Evolutionary conservation across 2,888 invertebrate species (phyloP), one percentile per base, ranked within the genome.

Genomic region (Pollenia angustigena): DNA sequence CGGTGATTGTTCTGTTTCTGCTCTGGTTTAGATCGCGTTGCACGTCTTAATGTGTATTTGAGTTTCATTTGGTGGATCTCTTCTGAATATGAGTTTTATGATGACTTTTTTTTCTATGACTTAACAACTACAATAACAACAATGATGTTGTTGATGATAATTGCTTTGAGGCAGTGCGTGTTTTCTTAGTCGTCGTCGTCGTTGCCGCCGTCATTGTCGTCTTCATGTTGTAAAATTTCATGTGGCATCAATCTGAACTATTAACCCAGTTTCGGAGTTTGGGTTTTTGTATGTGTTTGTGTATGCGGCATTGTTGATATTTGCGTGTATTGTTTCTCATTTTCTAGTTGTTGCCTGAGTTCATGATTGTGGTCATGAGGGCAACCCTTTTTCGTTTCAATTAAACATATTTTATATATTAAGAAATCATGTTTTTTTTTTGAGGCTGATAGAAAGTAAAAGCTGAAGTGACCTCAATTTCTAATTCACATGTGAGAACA

Each of bases 231-330:
- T 76, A 54, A 78, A 75, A 76, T 76, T 87, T 74, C 74, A 87
- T 84, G 81, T 75, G 78, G 78, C 81, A 81, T 81, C 81, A 81
- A 84, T 87, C 84, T 84, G 84, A 85, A 87, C 85, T 85, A 87
- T 85, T 85, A 87, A 87, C 87, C 85, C 82, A 87, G 74, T 82
- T 85, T 85, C 75, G 64, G 12, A 10, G 18, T 44, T 62, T 46
- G 32, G 1, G 32, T 42, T 14, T 72, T 48, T 58, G 50, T 46
- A 14, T 23, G 46, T 48, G 32, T 68, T 9, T 74, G 40, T 81
- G 42, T 56, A 1, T 75, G 50, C 23, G 42, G 46, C 16, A 78
- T 64, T 58, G 71, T 81, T n/a, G 62, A 52, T 76, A 78, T 81
- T 84, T 84, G 81, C 78, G 76, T 87, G 85, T 71, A 52, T 68